Evolutionary conservation across 1,140 invertebrate genomes (phyloP).

Genomic region (Stenopsyche tienmushanensis): DNA sequence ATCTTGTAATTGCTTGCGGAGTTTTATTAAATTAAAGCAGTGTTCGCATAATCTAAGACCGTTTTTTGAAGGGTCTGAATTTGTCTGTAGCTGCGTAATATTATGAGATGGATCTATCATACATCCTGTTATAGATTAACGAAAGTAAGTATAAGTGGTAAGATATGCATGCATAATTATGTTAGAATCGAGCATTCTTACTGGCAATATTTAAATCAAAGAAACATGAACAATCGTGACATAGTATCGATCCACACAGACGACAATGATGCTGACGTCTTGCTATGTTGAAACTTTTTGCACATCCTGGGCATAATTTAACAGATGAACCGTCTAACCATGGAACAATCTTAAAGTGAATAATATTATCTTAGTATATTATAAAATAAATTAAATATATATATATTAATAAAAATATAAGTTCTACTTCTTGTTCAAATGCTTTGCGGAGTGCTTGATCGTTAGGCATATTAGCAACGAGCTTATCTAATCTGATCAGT

Average conservation of each 20-base stretch:
- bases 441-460: conserved; percentile 84
- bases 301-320: conserved; percentile 88
- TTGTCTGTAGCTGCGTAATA: conserved; percentile 22
- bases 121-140: conserved; percentile 47
- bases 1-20: conserved; percentile 77
- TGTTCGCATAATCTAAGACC: conserved; percentile 78
- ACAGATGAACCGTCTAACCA: conserved; percentile 93
- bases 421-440: conserved; percentile 62
- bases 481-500: conserved; percentile 89
- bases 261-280: conserved; percentile 94
- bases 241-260: conserved; percentile 94
- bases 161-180: too few relatives aligned
- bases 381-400: background rate
- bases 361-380: background rate
- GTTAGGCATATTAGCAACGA: conserved; percentile 79
- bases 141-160: too few relatives aligned
- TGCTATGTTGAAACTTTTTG: conserved; percentile 82
- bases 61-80: conserved; percentile 46
- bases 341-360: conserved; percentile 69
- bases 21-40: conserved; percentile 81
- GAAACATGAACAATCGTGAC: conserved; percentile 90
- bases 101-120: conserved; percentile 57
- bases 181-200: too few relatives aligned
- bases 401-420: background rate
- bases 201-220: conserved; percentile 80